Evolutionary conservation across 2,797 vertebrate genomes (phyloP).

Genomic region (Rhincodon typus): DNA sequence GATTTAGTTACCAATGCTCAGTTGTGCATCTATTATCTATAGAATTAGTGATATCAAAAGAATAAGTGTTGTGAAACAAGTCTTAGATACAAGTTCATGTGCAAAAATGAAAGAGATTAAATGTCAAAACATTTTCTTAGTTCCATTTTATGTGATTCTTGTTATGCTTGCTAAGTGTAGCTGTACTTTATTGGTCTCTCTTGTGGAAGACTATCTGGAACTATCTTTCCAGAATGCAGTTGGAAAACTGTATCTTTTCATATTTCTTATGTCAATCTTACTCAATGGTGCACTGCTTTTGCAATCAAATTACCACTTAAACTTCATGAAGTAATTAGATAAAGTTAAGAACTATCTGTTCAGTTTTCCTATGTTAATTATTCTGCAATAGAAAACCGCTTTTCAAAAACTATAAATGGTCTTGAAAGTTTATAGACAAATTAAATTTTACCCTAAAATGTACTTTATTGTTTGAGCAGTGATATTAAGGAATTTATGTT

Average conservation of each 20-base stretch:
- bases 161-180: background rate
- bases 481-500: background rate
- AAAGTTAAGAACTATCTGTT: background rate
- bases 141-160: background rate
- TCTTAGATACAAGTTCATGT: background rate
- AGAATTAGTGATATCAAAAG: background rate
- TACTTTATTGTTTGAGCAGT: background rate
- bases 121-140: background rate
- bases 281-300: background rate
- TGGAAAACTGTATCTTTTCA: background rate
- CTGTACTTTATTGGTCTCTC: background rate
- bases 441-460: background rate
- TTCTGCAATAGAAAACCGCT: background rate
- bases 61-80: background rate
- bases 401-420: background rate
- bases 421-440: background rate
- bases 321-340: background rate
- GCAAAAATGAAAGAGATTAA: background rate
- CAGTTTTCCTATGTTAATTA: background rate
- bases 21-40: background rate
- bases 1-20: background rate
- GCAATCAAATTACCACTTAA: background rate
- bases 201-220: background rate
- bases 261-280: background rate
- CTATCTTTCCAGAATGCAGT: background rate